Percentiles rank a stretch among this genome's conserved stretches.
Evolutionary conservation across 1,140 invertebrate genomes (phyloP).

Genomic region (Adoxophyes honmai): DNA sequence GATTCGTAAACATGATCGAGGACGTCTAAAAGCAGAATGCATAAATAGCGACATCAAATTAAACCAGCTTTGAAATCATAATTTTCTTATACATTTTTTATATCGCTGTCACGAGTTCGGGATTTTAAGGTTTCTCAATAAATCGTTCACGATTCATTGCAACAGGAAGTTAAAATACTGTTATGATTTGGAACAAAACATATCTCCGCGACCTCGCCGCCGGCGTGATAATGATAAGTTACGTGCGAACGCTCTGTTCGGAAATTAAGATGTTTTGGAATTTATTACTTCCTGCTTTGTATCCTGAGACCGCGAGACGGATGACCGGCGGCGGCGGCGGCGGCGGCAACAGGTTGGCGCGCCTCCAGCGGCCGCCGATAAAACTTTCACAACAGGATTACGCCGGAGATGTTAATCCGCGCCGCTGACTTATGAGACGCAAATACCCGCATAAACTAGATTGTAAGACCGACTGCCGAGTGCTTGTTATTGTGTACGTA

Average conservation of each 20-base stretch:
- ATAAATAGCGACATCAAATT: too few relatives aligned
- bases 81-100: background rate
- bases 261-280: background rate
- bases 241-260: background rate
- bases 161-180: background rate
- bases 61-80: too few relatives aligned
- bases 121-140: background rate
- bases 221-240: background rate
- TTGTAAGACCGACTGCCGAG: background rate
- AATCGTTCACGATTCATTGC: constrained; percentile 2
- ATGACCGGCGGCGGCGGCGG: background rate
- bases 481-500: too few relatives aligned
- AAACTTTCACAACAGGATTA: constrained; percentile 14
- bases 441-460: constrained; percentile 5
- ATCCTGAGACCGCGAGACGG: background rate
- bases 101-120: background rate
- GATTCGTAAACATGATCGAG: too few relatives aligned
- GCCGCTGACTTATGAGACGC: constrained; percentile 11
- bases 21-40: too few relatives aligned
- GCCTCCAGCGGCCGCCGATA: background rate
- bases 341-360: background rate
- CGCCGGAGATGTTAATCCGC: background rate
- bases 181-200: background rate
- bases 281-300: constrained; percentile 1
- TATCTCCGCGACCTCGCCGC: background rate